Evolutionary conservation across 2,888 invertebrate species (phyloP).

Genomic region (Sylvicola cinctus): DNA sequence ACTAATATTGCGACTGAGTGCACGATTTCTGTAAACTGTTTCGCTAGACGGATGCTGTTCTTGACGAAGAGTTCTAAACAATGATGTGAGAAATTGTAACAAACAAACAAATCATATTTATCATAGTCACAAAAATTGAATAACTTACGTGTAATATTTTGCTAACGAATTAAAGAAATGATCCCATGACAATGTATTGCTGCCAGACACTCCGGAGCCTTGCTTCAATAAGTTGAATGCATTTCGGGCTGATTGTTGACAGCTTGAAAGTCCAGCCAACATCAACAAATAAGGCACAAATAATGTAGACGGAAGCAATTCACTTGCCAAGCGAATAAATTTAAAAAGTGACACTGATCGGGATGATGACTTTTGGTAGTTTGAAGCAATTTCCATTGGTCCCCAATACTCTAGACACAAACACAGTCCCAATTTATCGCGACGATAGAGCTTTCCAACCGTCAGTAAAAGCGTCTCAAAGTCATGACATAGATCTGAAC

Average conservation of each 20-base stretch:
- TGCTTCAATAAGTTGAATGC: constrained; percentile 59
- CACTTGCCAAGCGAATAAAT: constrained; percentile 75
- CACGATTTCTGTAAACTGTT: constrained; percentile 36
- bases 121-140: background rate
- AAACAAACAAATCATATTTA: background rate
- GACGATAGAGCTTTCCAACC: constrained; percentile 55
- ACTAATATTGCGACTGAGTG: constrained; percentile 40
- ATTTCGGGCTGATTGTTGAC: constrained; percentile 52
- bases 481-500: constrained; percentile 47
- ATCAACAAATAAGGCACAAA: constrained; percentile 76
- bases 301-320: constrained; percentile 60
- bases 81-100: background rate
- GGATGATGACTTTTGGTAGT: constrained; percentile 26
- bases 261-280: constrained; percentile 61
- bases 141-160: constrained; percentile 41
- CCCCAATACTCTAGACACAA: constrained; percentile 69
- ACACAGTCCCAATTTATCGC: constrained; percentile 46
- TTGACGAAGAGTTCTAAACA: constrained; percentile 41
- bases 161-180: constrained; percentile 65
- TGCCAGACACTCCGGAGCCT: constrained; percentile 30
- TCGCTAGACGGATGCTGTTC: constrained; percentile 43
- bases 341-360: constrained; percentile 68
- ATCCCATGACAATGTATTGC: constrained; percentile 52
- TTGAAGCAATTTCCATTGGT: constrained; percentile 14
- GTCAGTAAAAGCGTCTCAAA: constrained; percentile 69